Conservation (phyloP, 2,888 invertebrate genomes). For the Erebia epiphron region DNA sequence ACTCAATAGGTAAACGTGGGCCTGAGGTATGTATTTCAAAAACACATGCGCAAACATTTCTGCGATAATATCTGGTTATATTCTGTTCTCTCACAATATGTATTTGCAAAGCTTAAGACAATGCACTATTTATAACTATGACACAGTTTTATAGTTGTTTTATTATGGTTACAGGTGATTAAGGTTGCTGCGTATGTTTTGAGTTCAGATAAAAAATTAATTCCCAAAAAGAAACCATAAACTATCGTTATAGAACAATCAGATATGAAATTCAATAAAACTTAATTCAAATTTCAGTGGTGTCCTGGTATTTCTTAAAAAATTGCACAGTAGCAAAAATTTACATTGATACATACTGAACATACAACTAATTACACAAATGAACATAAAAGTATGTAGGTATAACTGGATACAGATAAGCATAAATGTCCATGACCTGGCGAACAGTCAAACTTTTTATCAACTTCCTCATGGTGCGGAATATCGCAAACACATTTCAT, state of each 20-base stretch:
- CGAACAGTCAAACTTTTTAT: constrained; percentile 45
- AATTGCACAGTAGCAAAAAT: too few relatives aligned
- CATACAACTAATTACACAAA: background rate
- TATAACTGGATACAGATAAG: constrained; percentile 3
- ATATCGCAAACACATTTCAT: constrained; percentile 18
- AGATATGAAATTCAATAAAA: background rate
- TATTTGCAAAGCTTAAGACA: constrained; percentile 55
- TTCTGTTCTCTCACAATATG: constrained; percentile 47
- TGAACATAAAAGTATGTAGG: background rate
- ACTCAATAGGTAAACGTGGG: constrained; percentile 39
- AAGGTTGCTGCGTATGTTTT: background rate
- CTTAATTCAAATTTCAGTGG: background rate
- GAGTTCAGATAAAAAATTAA: background rate
- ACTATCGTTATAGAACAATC: background rate
- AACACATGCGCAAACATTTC: constrained; percentile 55
- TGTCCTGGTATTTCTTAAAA: too few relatives aligned
- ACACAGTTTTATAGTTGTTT: constrained; percentile 22
- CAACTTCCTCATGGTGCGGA: constrained; percentile 47
- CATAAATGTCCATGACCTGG: constrained; percentile 22
- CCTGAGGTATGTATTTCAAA: constrained; percentile 45
- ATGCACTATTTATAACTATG: constrained; percentile 50
- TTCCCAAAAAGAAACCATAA: background rate
- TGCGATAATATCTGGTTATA: constrained; percentile 41
- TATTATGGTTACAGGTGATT: constrained; percentile 3
- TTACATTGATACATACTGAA: background rate